These are phyloP conservation scores for Octodonta nipae DNA, from an alignment of 2,888 invertebrate species.

Conservation along the genomic window DNA sequence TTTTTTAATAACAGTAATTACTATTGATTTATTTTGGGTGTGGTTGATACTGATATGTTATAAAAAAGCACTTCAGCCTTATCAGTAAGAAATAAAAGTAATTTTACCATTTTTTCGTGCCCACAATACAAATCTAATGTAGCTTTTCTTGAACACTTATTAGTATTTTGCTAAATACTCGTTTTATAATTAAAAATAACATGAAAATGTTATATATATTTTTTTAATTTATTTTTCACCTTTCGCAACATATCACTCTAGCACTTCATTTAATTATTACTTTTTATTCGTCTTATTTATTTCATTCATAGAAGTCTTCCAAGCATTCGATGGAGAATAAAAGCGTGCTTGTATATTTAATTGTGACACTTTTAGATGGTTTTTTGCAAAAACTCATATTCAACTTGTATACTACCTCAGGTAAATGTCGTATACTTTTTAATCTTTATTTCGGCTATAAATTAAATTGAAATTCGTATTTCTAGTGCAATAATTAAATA, in stretches of 20 bases:
- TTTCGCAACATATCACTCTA: constrained; percentile 16
- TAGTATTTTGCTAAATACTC: constrained; percentile 13
- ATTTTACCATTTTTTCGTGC: too few species aligned
- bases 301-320: constrained; percentile 22
- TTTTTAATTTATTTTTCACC: constrained; percentile 15
- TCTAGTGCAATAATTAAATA: constrained; percentile 24
- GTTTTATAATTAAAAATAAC: constrained; percentile 11
- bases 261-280: constrained; percentile 9
- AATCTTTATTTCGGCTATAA: constrained; percentile 20
- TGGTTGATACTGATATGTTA: not conserved
- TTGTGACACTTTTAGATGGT: too few species aligned
- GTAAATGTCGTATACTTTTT: constrained; percentile 24
- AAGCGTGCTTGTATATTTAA: too few species aligned
- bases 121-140: too few species aligned
- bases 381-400: too few species aligned
- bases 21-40: not conserved
- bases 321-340: constrained; percentile 18
- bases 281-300: constrained; percentile 11
- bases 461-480: constrained; percentile 13
- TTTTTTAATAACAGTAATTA: not conserved
- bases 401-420: constrained; percentile 28
- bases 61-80: too few species aligned
- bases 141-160: constrained; percentile 10
- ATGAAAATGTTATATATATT: constrained; percentile 4
- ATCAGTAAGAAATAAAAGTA: too few species aligned